Evolutionary conservation across 1,140 invertebrate genomes (phyloP), one percentile per base, ranked within the genome.

Genomic region (Zaprionus gabonicus): DNA sequence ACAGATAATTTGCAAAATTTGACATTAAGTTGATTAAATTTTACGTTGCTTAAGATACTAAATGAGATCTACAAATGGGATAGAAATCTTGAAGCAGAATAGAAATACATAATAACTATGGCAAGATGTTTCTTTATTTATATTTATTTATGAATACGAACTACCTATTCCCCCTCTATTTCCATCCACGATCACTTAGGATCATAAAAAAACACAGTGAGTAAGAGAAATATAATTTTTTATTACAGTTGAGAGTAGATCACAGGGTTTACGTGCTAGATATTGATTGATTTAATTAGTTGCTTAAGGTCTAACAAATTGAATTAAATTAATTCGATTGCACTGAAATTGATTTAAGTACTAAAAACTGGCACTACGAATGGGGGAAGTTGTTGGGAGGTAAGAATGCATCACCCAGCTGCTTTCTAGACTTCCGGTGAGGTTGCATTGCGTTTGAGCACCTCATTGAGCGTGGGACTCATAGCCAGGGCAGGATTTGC

Each of bases 401-500:
- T 4, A 15, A 4, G 13, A 25, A 23, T 41, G 15, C 13, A 15
- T 3, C 0, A 38, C 5, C 1, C 23, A 6, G 7, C n/a, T 5
- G 3, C 20, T 23, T 1, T 15, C 68, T 88, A 90, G 13, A 63
- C 65, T 69, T 93, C 87, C 7, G 92, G 92, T 5, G 92, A 84
- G 46, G 86, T 36, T 0, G 80, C 78, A 41, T 84, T 93, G 1
- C 92, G 71, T 59, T 93, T 93, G 4, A 93, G 68, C 1, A 82
- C 78, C 46, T 93, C 92, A 6, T 91, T 87, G 5, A 93, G 51
- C 0, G 91, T 91, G 20, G 92, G 92, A 63, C 92, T 93, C 85
- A 95, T 93, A 0, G 94, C 94, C 71, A 97, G 93, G 3, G 97
- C 97, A 15, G 97, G 97, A 94, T 97, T 97, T 9, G 97, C 96